These are phyloP conservation scores for Erpobdella octoculata DNA, from an alignment of 2,888 invertebrate species.

Conservation along the genomic window DNA sequence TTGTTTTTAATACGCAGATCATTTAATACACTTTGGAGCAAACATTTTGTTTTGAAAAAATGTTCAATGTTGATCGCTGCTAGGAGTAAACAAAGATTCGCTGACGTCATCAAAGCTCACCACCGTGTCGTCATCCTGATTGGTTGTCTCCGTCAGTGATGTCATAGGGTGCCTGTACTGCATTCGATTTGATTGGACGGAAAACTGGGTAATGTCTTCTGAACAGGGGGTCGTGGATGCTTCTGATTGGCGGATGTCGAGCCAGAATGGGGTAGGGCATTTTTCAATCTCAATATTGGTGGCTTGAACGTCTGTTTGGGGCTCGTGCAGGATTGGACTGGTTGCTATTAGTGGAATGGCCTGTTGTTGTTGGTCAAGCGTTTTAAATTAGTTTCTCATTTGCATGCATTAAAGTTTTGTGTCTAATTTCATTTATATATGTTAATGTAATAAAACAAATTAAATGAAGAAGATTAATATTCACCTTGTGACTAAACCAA, in stretches of 20 bases:
- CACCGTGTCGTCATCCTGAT: constrained; percentile 47
- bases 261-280: constrained; percentile 89
- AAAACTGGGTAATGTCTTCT: background rate
- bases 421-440: too few relatives aligned
- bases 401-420: too few relatives aligned
- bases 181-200: constrained; percentile 10
- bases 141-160: constrained; percentile 37
- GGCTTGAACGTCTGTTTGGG: constrained; percentile 43
- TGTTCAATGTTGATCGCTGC: background rate
- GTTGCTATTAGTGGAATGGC: constrained; percentile 96
- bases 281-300: constrained; percentile 78
- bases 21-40: too few relatives aligned
- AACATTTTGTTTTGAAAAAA: background rate
- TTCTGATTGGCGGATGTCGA: constrained; percentile 59
- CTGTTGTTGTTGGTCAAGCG: constrained; percentile 54
- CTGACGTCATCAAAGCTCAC: constrained; percentile 40
- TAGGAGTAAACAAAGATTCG: constrained; percentile 21
- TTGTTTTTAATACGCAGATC: background rate
- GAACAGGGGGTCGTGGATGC: background rate
- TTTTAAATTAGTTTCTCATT: background rate
- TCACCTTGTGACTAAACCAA: constrained; percentile 27
- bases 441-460: too few relatives aligned
- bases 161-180: constrained; percentile 7
- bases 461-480: background rate
- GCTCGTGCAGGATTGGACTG: constrained; percentile 60